A percentile compares a stretch with the other conserved stretches of the same genome.
These are phyloP conservation scores for Capitella teleta DNA, from an alignment of 1,140 invertebrate genomes.

Conservation along the genomic window DNA sequence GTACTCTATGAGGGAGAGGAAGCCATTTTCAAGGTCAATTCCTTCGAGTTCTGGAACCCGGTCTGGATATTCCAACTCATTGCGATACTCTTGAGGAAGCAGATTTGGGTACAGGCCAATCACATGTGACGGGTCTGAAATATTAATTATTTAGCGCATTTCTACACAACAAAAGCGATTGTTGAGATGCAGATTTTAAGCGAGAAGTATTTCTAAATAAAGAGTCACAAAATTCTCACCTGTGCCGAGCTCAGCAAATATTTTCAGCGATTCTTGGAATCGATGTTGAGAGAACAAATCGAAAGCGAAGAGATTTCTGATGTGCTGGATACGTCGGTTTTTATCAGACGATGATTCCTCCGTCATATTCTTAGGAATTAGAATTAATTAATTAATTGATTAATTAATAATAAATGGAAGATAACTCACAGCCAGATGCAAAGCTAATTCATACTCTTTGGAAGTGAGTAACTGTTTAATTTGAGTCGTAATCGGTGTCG, in stretches of 20 bases:
- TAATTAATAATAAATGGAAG: background rate
- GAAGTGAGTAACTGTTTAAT: conserved; percentile 67
- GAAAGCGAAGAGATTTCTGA: conserved; percentile 80
- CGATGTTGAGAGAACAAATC: conserved; percentile 78
- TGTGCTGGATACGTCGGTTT: conserved; percentile 65
- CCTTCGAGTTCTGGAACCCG: conserved; percentile 59
- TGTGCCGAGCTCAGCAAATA: conserved; percentile 76
- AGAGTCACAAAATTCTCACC: conserved; percentile 34
- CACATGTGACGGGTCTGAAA: conserved; percentile 77
- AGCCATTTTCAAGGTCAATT: conserved; percentile 72
- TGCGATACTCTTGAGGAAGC: conserved; percentile 56
- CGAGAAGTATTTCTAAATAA: background rate
- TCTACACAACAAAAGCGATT: background rate
- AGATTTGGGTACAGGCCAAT: conserved; percentile 86
- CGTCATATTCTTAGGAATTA: conserved; percentile 58
- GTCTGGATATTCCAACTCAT: conserved; percentile 48
- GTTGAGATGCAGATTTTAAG: background rate
- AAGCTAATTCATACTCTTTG: conserved; percentile 87
- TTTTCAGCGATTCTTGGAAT: conserved; percentile 78
- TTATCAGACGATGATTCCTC: conserved; percentile 72
- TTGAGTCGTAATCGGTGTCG: conserved; percentile 67
- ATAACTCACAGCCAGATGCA: conserved; percentile 71
- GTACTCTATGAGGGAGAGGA: conserved; percentile 81
- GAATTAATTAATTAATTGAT: background rate
- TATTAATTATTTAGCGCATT: background rate